Evolutionary conservation across 2,888 invertebrate species (phyloP), one percentile per base, ranked within the genome.

Genomic region (Cheilosia vernalis): DNA sequence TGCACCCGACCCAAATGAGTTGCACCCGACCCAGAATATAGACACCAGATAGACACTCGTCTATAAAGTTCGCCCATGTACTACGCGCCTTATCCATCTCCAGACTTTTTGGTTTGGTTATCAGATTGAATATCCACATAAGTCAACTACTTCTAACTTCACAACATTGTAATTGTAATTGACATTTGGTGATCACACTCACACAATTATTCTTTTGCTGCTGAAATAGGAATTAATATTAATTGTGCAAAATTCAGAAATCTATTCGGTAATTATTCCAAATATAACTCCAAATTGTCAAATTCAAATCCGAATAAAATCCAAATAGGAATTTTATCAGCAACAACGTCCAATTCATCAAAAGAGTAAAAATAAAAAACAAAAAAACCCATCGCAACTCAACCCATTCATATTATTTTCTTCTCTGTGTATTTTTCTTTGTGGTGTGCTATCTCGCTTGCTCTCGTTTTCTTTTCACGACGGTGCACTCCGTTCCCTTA

Each of bases 101-200:
- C 10, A 37, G 13, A 3, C 37, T 37, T 10, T 37, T 37, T 4
- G 37, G 37, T 37, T 37, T 4, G 4, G 13, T 13, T 37, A 37
- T 37, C 13, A 37, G 13, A 13, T 37, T 37, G 3, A 37, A 13
- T 13, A 13, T 3, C 13, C 3, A 13, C 13, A 3, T 3, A 33
- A 3, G 0, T 1, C 9, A 70, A 79, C 19, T 37, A 4, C 47
- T 13, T 1, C 47, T 58, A 80, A 81, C 76, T 85, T 85, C 81
- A 81, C 66, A 51, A 27, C 40, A 70, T 72, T 77, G n/a, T 72
- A 72, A 81, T 72, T 85, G 85, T 81, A 81, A 81, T 85, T 85
- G 85, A 85, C 85, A 77, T 85, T 85, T 79, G 77, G 66, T 64
- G 81, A 72, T 76, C 74, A 70, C 53, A 51, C 19, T 51, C 70